A percentile compares a stretch with the other conserved stretches of the same genome.
These are phyloP conservation scores for Nylanderia fulva DNA, from an alignment of 1,140 invertebrate species.

Conservation along the genomic window DNA sequence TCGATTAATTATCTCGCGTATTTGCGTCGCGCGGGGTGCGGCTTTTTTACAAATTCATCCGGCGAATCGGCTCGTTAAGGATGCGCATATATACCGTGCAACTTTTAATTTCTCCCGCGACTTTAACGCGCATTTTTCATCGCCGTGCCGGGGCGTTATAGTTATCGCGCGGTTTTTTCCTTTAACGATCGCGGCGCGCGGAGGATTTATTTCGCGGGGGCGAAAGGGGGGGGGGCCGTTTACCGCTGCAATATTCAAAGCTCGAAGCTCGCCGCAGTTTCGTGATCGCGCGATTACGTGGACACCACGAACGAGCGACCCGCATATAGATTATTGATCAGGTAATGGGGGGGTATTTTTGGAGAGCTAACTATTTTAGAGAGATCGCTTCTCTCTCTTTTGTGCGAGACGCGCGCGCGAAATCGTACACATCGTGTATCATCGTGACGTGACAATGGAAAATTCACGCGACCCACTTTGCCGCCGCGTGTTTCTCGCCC, in stretches of 20 bases:
- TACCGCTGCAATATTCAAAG: constrained; percentile 54
- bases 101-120: constrained; percentile 51
- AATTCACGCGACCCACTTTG: constrained; percentile 54
- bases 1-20: constrained; percentile 45
- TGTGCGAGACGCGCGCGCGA: constrained; percentile 11
- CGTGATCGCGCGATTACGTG: constrained; percentile 53
- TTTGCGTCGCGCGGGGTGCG: not conserved
- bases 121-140: constrained; percentile 55
- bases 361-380: constrained; percentile 35
- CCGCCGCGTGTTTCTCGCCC: not conserved
- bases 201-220: constrained; percentile 43
- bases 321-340: constrained; percentile 82
- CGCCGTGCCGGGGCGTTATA: constrained; percentile 3
- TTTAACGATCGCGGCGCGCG: constrained; percentile 30
- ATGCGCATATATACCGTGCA: not conserved
- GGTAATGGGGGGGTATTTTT: constrained; percentile 73
- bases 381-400: constrained; percentile 7
- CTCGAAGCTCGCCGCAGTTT: constrained; percentile 32
- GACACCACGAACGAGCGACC: constrained; percentile 32
- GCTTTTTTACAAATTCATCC: constrained; percentile 5
- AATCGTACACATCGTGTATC: not conserved
- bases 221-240: not conserved
- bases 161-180: constrained; percentile 49
- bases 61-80: constrained; percentile 18
- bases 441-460: not conserved